Conservation (phyloP, 2,888 invertebrate genomes). For the Caenorhabditis sulstoni region DNA sequence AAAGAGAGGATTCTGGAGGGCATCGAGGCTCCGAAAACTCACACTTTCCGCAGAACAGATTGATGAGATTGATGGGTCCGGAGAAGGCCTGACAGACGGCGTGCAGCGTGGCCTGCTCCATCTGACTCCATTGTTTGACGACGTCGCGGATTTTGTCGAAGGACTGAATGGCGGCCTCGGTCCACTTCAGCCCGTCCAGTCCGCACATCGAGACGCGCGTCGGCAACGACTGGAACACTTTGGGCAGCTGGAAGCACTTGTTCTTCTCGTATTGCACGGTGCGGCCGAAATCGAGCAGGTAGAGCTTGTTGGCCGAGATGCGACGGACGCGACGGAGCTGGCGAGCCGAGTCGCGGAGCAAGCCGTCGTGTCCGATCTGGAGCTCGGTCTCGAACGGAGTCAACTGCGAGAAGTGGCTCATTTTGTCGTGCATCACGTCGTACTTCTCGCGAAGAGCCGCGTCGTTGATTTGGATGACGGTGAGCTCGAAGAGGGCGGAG, state of each 20-base stretch:
- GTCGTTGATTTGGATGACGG: constrained; percentile 35
- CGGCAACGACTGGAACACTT: constrained; percentile 33
- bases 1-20: constrained; percentile 2
- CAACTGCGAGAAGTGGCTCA: constrained; percentile 27
- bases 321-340: constrained; percentile 22
- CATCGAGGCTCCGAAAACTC: background rate
- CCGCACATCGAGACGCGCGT: constrained; percentile 43
- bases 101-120: constrained; percentile 22
- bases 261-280: constrained; percentile 34
- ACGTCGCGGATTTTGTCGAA: constrained; percentile 55
- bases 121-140: constrained; percentile 42
- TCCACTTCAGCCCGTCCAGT: constrained; percentile 50
- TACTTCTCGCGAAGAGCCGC: constrained; percentile 5
- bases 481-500: constrained; percentile 32
- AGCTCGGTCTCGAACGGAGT: constrained; percentile 35
- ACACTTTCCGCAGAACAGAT: constrained; percentile 35
- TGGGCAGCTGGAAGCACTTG: constrained; percentile 40
- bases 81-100: constrained; percentile 25
- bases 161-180: constrained; percentile 30
- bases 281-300: constrained; percentile 43
- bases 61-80: constrained; percentile 45
- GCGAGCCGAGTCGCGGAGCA: constrained; percentile 13
- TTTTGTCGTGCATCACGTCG: constrained; percentile 37
- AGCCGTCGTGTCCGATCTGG: constrained; percentile 46
- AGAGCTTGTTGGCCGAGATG: constrained; percentile 32